Percentiles rank a stretch among this genome's conserved stretches.
These are phyloP conservation scores for Tyto alba DNA, from an alignment of 2,113 vertebrate genomes.

Conservation along the genomic window DNA sequence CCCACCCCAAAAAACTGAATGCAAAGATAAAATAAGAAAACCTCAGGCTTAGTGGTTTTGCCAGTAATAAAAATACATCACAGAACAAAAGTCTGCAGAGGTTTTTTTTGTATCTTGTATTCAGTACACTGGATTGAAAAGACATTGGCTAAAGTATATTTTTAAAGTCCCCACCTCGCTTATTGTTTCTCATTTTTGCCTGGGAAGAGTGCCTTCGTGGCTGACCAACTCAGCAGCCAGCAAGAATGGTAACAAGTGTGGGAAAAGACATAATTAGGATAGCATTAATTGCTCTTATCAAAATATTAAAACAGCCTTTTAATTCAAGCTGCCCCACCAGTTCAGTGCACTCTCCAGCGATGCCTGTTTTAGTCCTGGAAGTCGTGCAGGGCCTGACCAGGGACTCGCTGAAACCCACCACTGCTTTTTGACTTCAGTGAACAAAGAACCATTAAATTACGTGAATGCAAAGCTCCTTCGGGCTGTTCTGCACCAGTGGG, in stretches of 20 bases:
- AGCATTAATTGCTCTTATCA: conserved; percentile 61
- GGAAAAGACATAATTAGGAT: conserved; percentile 61
- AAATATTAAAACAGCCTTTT: not conserved
- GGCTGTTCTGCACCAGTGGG: not conserved
- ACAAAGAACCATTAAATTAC: not conserved
- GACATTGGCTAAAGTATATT: not conserved
- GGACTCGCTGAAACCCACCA: not conserved
- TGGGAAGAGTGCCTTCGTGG: conserved; percentile 56
- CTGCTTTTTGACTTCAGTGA: not conserved
- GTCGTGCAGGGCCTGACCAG: fast-evolving
- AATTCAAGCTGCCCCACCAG: not conserved
- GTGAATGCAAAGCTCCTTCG: not conserved
- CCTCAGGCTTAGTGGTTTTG: conserved; percentile 29
- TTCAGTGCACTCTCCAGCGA: not conserved
- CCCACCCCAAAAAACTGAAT: not conserved
- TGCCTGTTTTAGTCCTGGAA: not conserved
- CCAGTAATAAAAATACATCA: conserved; percentile 47
- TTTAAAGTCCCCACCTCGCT: not conserved
- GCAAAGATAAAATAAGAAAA: conserved; percentile 58
- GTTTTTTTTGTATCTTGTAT: not conserved
- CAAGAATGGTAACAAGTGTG: not conserved
- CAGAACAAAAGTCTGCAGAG: conserved; percentile 31
- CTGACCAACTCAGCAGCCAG: not conserved
- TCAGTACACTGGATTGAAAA: not conserved
- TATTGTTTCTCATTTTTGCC: not conserved